A percentile compares a stretch with the other conserved stretches of the same genome.
Evolutionary conservation across 2,797 vertebrate species (phyloP).

Genomic region (Anableps anableps): DNA sequence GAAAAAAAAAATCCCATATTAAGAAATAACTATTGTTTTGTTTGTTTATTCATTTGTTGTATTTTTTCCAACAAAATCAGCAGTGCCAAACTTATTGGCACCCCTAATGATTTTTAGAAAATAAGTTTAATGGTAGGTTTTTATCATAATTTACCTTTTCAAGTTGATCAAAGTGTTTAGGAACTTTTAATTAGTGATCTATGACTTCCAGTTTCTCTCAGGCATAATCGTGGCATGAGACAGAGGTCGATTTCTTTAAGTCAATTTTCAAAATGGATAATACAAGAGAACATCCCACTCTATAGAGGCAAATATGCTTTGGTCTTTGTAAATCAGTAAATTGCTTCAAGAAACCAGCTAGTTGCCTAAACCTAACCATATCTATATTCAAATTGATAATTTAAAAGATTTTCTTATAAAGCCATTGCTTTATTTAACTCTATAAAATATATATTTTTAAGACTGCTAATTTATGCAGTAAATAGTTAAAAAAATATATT

Average conservation of each 20-base stretch:
- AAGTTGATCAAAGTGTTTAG: background rate
- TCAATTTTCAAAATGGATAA: background rate
- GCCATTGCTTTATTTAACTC: background rate
- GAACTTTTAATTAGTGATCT: background rate
- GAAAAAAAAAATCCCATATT: background rate
- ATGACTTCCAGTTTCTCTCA: background rate
- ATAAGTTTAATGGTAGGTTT: background rate
- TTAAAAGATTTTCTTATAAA: background rate
- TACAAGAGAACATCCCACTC: too few species aligned
- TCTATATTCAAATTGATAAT: too few species aligned
- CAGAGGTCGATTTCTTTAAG: background rate
- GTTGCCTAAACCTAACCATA: background rate
- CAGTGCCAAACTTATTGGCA: background rate
- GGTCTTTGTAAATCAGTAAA: background rate
- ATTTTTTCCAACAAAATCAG: background rate
- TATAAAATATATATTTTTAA: background rate
- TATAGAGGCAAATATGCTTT: background rate
- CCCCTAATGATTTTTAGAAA: background rate
- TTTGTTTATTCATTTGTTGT: background rate
- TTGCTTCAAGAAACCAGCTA: background rate
- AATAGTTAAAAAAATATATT: background rate
- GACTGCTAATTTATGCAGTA: background rate
- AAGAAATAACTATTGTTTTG: background rate
- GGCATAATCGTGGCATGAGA: background rate
- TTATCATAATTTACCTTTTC: background rate